Conservation (phyloP, 1,140 invertebrate genomes). For the Lasioglossum albipes region DNA sequence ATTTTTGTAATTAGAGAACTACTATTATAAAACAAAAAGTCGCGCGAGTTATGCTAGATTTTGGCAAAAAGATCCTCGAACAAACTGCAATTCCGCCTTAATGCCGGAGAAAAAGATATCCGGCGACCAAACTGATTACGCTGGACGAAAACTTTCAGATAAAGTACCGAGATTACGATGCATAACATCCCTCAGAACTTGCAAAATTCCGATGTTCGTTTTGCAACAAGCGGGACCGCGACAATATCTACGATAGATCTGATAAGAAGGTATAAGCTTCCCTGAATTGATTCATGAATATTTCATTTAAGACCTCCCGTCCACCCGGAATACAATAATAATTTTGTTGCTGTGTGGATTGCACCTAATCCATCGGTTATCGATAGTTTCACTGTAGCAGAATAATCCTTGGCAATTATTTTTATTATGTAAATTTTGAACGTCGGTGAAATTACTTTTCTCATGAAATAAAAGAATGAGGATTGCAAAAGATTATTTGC, state of each 20-base stretch:
- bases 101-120: slow-evolving; percentile 2
- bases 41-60: background rate
- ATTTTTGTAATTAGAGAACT: too few species aligned
- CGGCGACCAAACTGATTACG: slow-evolving; percentile 8
- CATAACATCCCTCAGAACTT: slow-evolving; percentile 15
- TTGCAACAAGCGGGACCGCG: background rate
- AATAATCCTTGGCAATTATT: background rate
- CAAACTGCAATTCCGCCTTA: background rate
- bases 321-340: background rate
- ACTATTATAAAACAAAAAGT: background rate
- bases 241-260: background rate
- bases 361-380: background rate
- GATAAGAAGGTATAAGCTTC: slow-evolving; percentile 24
- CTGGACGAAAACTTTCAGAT: slow-evolving; percentile 1
- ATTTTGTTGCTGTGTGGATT: background rate
- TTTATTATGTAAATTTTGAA: background rate
- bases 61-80: background rate
- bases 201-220: background rate
- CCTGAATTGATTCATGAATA: slow-evolving; percentile 42
- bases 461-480: too few species aligned
- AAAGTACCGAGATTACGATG: slow-evolving; percentile 28
- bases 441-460: background rate
- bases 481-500: too few species aligned
- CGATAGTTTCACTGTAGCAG: background rate
- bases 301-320: background rate